Conservation (phyloP, 1,140 invertebrate genomes). For the Choristoneura fumiferana region DNA sequence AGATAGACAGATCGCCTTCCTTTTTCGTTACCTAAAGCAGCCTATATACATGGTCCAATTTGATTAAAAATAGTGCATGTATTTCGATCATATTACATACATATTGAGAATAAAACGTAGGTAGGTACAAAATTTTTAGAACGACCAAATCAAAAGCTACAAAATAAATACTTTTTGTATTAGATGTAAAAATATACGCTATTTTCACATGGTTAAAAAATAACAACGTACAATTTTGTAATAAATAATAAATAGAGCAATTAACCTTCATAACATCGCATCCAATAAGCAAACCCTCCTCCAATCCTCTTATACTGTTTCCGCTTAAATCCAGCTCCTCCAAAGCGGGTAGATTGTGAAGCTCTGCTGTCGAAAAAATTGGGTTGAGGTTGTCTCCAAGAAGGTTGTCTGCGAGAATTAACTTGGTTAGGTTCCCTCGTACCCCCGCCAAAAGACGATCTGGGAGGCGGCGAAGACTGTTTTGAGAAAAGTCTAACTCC, state of each 20-base stretch:
- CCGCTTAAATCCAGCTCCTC: constrained; percentile 86
- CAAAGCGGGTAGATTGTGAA: constrained; percentile 86
- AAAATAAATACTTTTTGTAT: too few species aligned
- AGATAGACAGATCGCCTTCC: too few species aligned
- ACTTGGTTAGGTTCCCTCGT: constrained; percentile 82
- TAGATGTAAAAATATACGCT: too few species aligned
- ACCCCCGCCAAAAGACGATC: constrained; percentile 86
- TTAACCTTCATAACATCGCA: constrained; percentile 85
- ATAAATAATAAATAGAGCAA: not conserved
- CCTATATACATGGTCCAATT: too few species aligned
- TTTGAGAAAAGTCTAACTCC: constrained; percentile 89
- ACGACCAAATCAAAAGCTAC: too few species aligned
- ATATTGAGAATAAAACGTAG: too few species aligned
- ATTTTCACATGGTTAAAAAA: too few species aligned
- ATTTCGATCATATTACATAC: too few species aligned
- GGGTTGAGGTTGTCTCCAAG: constrained; percentile 93
- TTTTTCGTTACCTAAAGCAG: too few species aligned
- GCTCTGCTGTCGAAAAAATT: constrained; percentile 91
- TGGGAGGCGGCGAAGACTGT: constrained; percentile 88
- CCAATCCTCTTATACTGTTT: constrained; percentile 88
- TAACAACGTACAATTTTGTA: not conserved
- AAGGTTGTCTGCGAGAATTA: constrained; percentile 88
- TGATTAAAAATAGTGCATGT: too few species aligned
- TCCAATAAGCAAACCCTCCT: constrained; percentile 91
- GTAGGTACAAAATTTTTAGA: too few species aligned